These are phyloP conservation scores for Paratilapia polleni DNA, from an alignment of 2,113 vertebrate genomes.

Conservation along the genomic window DNA sequence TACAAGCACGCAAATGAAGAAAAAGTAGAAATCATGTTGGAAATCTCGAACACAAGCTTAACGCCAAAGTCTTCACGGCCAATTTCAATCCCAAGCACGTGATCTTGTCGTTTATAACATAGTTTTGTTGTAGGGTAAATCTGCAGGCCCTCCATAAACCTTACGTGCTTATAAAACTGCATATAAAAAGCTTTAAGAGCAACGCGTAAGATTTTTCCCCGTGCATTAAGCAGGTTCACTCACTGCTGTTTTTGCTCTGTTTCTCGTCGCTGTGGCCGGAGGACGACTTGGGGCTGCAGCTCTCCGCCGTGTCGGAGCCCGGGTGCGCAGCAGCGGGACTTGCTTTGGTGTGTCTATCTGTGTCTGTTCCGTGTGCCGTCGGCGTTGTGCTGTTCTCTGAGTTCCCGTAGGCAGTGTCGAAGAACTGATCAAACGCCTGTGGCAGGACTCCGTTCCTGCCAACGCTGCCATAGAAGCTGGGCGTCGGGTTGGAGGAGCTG, in stretches of 20 bases:
- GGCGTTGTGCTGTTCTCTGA: conserved; percentile 81
- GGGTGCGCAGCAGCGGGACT: conserved; percentile 82
- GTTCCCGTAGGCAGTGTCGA: conserved; percentile 94
- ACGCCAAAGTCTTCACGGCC: conserved; percentile 91
- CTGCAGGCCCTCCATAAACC: conserved; percentile 98
- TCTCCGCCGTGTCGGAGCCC: conserved; percentile 89
- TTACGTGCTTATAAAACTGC: conserved; percentile 99
- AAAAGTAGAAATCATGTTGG: conserved; percentile 10
- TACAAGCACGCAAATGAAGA: background rate
- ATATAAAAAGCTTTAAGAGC: conserved; percentile 99
- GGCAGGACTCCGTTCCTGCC: conserved; percentile 96
- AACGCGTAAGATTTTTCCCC: conserved; percentile 85
- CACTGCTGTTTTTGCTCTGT: conserved; percentile 89
- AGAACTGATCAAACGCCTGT: conserved; percentile 98
- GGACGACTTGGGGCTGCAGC: conserved; percentile 95
- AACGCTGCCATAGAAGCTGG: conserved; percentile 91
- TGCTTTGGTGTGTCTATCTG: conserved; percentile 85
- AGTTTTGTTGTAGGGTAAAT: conserved; percentile 97
- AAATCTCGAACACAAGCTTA: conserved; percentile 39
- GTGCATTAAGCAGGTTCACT: conserved; percentile 77
- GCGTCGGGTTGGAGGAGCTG: conserved; percentile 85
- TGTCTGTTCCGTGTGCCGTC: conserved; percentile 80
- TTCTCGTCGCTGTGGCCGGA: conserved; percentile 97
- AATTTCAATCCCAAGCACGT: conserved; percentile 99
- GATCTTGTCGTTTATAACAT: conserved; percentile 97